Percentiles rank a stretch among this genome's conserved stretches.
Evolutionary conservation across 2,113 vertebrate genomes (phyloP).

Genomic region (Elephantulus edwardii): DNA sequence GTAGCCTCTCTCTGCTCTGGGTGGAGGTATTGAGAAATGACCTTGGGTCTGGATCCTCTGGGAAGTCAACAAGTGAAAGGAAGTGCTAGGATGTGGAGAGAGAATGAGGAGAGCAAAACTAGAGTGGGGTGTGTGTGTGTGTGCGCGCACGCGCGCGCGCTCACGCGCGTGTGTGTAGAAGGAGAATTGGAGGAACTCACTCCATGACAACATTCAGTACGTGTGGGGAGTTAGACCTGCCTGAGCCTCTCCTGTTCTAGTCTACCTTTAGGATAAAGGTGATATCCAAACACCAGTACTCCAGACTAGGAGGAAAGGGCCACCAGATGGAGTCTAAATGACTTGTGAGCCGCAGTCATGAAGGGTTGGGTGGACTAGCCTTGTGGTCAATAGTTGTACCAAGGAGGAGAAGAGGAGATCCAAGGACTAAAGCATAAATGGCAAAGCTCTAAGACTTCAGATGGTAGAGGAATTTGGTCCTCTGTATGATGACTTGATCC

Average conservation of each 20-base stretch:
- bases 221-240: neutral
- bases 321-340: neutral
- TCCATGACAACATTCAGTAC: neutral
- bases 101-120: neutral
- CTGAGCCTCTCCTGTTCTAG: neutral
- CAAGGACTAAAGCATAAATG: neutral
- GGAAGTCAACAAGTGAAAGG: neutral
- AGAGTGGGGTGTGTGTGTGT: too few species aligned
- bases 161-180: fast-evolving
- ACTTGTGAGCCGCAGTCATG: neutral
- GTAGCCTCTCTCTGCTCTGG: neutral
- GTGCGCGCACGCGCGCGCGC: too few species aligned
- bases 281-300: neutral
- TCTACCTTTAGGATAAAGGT: neutral
- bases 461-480: neutral
- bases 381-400: neutral
- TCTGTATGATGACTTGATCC: neutral
- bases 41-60: slow-evolving; percentile 23
- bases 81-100: neutral
- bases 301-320: neutral
- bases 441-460: neutral
- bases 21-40: neutral
- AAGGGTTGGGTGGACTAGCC: neutral
- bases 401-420: neutral
- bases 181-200: neutral